These are phyloP conservation scores for Aphyosemion australe DNA, from an alignment of 2,113 vertebrate species.

Conservation along the genomic window DNA sequence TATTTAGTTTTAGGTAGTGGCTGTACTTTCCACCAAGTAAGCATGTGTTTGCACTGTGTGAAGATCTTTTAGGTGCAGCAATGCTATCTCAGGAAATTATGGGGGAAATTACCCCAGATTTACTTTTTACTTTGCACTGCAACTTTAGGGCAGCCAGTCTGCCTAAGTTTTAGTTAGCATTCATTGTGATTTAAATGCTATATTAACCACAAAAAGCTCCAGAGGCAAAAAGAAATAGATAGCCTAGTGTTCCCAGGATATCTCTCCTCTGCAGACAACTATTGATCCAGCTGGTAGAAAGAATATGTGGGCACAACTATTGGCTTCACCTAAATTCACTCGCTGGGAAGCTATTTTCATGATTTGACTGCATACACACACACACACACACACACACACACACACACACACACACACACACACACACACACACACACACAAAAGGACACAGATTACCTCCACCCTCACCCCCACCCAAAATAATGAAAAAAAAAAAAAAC, in stretches of 20 bases:
- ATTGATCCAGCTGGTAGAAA: conserved; percentile 53
- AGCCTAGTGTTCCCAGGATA: conserved; percentile 17
- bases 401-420: conserved; percentile 19
- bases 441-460: conserved; percentile 32
- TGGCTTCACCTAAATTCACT: conserved; percentile 61
- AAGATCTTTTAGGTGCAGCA: too few species aligned
- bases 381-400: conserved; percentile 3
- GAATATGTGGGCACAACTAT: conserved; percentile 38
- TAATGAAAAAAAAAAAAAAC: conserved; percentile 50
- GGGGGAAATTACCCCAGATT: background rate
- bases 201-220: conserved; percentile 14
- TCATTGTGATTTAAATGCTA: conserved; percentile 23
- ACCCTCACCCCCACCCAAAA: background rate
- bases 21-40: background rate
- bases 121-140: background rate
- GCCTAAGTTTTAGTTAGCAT: background rate
- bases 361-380: conserved; percentile 37
- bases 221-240: conserved; percentile 6
- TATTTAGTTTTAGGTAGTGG: too few species aligned
- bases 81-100: background rate
- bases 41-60: too few species aligned
- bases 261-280: conserved; percentile 33
- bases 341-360: conserved; percentile 53
- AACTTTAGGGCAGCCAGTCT: background rate
- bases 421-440: background rate